Evolutionary conservation across 2,888 invertebrate genomes (phyloP).

Genomic region (Ormyrus thymus): DNA sequence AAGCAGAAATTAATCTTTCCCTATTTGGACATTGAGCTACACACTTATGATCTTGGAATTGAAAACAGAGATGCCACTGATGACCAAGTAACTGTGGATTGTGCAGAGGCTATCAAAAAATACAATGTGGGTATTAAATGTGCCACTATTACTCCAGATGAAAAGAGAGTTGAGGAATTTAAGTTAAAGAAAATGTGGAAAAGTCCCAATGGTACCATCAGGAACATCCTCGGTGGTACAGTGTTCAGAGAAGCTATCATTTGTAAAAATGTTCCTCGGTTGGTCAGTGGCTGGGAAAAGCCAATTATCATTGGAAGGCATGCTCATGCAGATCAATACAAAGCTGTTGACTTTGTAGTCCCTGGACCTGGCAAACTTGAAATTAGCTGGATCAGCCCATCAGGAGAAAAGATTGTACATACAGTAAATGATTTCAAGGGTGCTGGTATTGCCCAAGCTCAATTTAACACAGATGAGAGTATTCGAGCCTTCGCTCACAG

Average conservation of each 20-base stretch:
- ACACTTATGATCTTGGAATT: slow-evolving; percentile 95
- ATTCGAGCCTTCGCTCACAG: slow-evolving; percentile 95
- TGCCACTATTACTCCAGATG: slow-evolving; percentile 98
- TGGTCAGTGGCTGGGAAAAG: slow-evolving; percentile 95
- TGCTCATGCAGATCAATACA: slow-evolving; percentile 98
- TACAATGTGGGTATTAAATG: slow-evolving; percentile 99
- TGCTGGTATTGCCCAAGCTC: slow-evolving; percentile 93
- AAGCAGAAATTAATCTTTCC: slow-evolving; percentile 98
- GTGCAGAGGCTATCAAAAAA: slow-evolving; percentile 96
- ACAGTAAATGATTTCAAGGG: slow-evolving; percentile 91
- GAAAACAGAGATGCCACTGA: slow-evolving; percentile 95
- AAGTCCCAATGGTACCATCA: slow-evolving; percentile 91
- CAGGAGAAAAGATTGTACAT: slow-evolving; percentile 81
- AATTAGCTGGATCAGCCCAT: slow-evolving; percentile 85
- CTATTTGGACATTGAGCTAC: slow-evolving; percentile 95
- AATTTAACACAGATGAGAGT: slow-evolving; percentile 98
- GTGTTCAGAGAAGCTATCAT: slow-evolving; percentile 91
- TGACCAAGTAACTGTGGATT: slow-evolving; percentile 97
- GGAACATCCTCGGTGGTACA: slow-evolving; percentile 90
- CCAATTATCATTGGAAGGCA: slow-evolving; percentile 99
- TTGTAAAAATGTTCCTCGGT: slow-evolving; percentile 94
- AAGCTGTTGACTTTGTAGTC: slow-evolving; percentile 97
- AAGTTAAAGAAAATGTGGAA: slow-evolving; percentile 94
- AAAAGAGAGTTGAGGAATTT: slow-evolving; percentile 94
- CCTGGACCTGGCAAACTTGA: slow-evolving; percentile 93